Evolutionary conservation across 2,888 invertebrate genomes (phyloP), one percentile per base, ranked within the genome.

Genomic region (Pheosia gnoma): DNA sequence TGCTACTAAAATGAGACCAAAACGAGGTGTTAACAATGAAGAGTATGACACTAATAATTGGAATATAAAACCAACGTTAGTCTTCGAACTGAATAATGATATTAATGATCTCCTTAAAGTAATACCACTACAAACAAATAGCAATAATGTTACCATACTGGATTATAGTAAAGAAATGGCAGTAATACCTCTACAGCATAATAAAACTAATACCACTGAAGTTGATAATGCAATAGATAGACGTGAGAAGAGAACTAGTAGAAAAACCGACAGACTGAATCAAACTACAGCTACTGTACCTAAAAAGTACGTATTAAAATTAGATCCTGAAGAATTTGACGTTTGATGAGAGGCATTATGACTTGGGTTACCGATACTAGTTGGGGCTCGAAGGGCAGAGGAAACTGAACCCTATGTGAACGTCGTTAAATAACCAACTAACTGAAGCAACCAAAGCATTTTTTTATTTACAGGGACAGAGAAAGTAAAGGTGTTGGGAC

Each of bases 221-320:
- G 83, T 86, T 5, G 75, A 84, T 55, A 91, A 90, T 70, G 80
- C 86, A 61, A 66, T 88, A 38, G 93, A 93, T 49, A 91, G 86
- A 72, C 86, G 93, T 55, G 91, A 94, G 49, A 94, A 94, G 72
- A 89, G 94, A 61, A 94, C 94, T 0, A 94, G 93, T 71, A 89
- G 94, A 62, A 94, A 94, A 77, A 92, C 93, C 10, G 94, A 94
- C 68, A 85, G 93, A 68, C 71, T 93, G 3, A 94, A 94, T 71
- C 94, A 94, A 78, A 94, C 94, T 2, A 94, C 94, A 43, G 93
- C 91, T 4, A 86, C 91, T 41, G 83, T 94, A 55, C 94, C 94
- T 9, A 94, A 94, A 84, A 92, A 91, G 94, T 94, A 81, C 87
- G 91, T 83, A 60, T 47, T 11, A 4, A 47, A 9, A 10, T 8